phyloP scores from a whole-genome alignment of 2,113 vertebrate genomes.

The Rhinoderma darwinii region DNA sequence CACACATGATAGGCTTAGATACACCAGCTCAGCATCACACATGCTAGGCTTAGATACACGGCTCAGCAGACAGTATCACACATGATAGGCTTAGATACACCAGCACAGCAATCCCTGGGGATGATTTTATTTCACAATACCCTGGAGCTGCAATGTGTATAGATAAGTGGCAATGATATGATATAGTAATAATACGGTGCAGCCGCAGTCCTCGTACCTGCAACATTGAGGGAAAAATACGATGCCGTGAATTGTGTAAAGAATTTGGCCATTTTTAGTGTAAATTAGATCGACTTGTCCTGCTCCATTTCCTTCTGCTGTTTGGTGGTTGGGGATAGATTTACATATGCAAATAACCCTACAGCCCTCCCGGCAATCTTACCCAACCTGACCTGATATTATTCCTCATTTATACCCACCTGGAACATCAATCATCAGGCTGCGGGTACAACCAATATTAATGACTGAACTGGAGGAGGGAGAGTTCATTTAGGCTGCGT shows the following conservation, averaged over 20 bases:
- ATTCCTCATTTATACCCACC: neutral
- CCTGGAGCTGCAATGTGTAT: too few species aligned
- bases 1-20: too few species aligned
- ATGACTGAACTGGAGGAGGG: neutral
- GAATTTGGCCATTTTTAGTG: neutral
- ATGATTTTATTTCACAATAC: too few species aligned
- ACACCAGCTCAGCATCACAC: too few species aligned
- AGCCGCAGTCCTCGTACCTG: too few species aligned
- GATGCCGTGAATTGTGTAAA: neutral
- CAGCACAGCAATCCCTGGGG: too few species aligned
- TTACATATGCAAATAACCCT: neutral
- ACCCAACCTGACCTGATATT: neutral
- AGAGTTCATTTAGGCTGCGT: slow-evolving; percentile 14
- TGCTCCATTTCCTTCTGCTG: neutral
- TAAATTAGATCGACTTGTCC: neutral
- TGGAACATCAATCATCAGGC: neutral
- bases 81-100: too few species aligned
- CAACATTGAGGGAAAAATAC: neutral
- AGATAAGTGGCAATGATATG: too few species aligned
- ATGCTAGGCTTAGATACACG: too few species aligned
- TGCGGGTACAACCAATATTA: neutral
- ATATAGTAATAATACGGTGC: too few species aligned
- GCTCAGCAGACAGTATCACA: too few species aligned
- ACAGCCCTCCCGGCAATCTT: neutral
- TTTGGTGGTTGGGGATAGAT: neutral